Evolutionary conservation across 1,140 invertebrate genomes (phyloP).

Genomic region (Latrodectus geometricus): DNA sequence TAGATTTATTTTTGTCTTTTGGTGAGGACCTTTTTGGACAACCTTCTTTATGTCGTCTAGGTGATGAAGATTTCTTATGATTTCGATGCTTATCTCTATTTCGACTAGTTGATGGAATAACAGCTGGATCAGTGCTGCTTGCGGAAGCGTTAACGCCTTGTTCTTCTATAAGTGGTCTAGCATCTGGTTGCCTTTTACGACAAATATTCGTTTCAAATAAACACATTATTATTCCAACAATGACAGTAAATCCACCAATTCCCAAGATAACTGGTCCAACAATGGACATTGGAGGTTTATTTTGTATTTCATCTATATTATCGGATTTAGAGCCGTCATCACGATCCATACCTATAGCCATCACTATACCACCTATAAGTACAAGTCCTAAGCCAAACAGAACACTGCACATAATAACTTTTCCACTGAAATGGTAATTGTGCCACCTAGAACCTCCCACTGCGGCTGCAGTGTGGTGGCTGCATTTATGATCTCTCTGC

Average conservation of each 20-base stretch:
- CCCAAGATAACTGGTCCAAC: slow-evolving; percentile 49
- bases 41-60: background rate
- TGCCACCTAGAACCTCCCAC: slow-evolving; percentile 10
- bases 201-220: slow-evolving; percentile 49
- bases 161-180: slow-evolving; percentile 25
- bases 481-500: slow-evolving; percentile 4
- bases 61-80: slow-evolving; percentile 16
- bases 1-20: slow-evolving; percentile 11
- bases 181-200: slow-evolving; percentile 6
- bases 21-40: background rate
- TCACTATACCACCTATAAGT: slow-evolving; percentile 36
- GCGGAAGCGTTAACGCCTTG: background rate
- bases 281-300: slow-evolving; percentile 15
- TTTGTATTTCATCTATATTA: slow-evolving; percentile 3
- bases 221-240: slow-evolving; percentile 44
- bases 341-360: slow-evolving; percentile 24
- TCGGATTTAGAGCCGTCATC: slow-evolving; percentile 13
- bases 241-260: slow-evolving; percentile 37
- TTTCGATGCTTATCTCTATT: background rate
- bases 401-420: slow-evolving; percentile 43
- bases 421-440: slow-evolving; percentile 53
- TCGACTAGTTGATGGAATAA: background rate
- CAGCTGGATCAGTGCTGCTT: slow-evolving; percentile 2
- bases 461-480: background rate
- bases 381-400: slow-evolving; percentile 41